phyloP scores from a whole-genome alignment of 2,888 invertebrate species.

The Nomada ferruginata region DNA sequence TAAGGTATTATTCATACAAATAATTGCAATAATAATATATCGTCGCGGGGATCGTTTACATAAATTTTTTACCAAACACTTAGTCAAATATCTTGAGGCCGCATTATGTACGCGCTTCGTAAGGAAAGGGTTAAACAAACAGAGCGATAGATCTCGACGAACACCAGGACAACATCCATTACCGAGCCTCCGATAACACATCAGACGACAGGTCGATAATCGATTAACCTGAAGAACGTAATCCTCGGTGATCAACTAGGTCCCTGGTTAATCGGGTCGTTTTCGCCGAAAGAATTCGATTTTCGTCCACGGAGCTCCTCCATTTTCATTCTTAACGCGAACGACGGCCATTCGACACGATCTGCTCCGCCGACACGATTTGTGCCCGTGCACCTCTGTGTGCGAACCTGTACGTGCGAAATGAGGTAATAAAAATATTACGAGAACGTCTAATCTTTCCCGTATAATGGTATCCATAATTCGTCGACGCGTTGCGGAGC shows the following conservation, averaged over 20 bases:
- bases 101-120: too few relatives aligned
- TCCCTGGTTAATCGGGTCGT: constrained; percentile 41
- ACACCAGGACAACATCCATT: neutral
- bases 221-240: constrained; percentile 43
- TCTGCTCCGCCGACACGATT: constrained; percentile 57
- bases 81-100: too few relatives aligned
- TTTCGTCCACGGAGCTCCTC: constrained; percentile 15
- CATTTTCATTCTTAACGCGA: constrained; percentile 42
- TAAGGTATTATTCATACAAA: too few relatives aligned
- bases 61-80: too few relatives aligned
- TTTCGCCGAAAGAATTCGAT: constrained; percentile 43
- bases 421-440: constrained; percentile 80
- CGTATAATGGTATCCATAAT: constrained; percentile 81
- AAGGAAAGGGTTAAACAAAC: too few relatives aligned
- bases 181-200: too few relatives aligned
- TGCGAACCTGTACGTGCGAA: constrained; percentile 60
- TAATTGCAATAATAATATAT: too few relatives aligned
- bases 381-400: constrained; percentile 44
- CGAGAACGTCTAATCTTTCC: constrained; percentile 80
- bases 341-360: constrained; percentile 44
- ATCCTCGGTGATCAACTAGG: constrained; percentile 51
- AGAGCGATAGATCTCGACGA: neutral
- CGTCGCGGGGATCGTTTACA: too few relatives aligned
- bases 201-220: constrained; percentile 13
- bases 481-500: constrained; percentile 74